Evolutionary conservation across 2,113 vertebrate genomes (phyloP), one percentile per base, ranked within the genome.

Genomic region (Sander lucioperca): DNA sequence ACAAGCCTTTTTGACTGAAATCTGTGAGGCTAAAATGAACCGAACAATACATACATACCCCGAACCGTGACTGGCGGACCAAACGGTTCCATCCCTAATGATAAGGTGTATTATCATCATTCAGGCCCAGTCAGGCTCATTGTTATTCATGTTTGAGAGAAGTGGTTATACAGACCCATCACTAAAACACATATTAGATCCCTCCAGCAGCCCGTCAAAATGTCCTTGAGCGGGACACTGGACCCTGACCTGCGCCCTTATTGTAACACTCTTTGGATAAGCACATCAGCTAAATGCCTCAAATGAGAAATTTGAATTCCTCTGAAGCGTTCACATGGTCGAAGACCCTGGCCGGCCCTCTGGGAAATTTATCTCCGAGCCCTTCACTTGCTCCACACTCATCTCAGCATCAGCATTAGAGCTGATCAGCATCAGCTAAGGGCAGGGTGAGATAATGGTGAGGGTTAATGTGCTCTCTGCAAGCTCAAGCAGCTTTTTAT

Each of bases 371-470:
- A 69, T 72, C 48, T 77, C 66, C 16, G 14, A 2, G 63, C 16
- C 18, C 54, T 27, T 65, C 11, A 3, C 48, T 63, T 30, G 36
- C n/a, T 47, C n/a, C 18, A 36, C 45, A 10, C 21, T 73, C 65
- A 39, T 67, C 45, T 62, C 81, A 51, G 85, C 68, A 63, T 74
- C 58, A 23, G 82, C 64, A 6, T 30, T n/a, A 69, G 43, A 56
- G 39, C 25, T 65, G 59, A 75, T 86, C 53, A 39, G 68, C 25
- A 69, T 74, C 67, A 54, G 50, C 56, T 33, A 2, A 56, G 72
- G 82, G 84, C 81, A 75, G 12, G 16, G 19, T 14, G 75, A 66
- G 75, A 87, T 76, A 62, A 76, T 77, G 61, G n/a, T 23, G 66
- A 77, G 56, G 54, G 72, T 77, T 77, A 51, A 88, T 33, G 68